A percentile compares a stretch with the other conserved stretches of the same genome.
Conservation (phyloP, 2,888 invertebrate genomes). For the Meiosimyza platycephala region DNA sequence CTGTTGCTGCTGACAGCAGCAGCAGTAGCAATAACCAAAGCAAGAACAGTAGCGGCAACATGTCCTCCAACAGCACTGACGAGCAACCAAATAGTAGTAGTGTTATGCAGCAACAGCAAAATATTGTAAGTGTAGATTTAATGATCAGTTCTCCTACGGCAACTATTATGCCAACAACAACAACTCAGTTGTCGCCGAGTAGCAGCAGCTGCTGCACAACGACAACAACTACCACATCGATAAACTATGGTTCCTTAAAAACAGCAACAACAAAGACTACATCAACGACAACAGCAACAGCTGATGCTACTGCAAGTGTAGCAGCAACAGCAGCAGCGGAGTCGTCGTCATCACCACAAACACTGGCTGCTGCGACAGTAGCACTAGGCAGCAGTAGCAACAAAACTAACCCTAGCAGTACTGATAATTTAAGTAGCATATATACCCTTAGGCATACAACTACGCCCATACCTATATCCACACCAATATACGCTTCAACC, state of each 20-base stretch:
- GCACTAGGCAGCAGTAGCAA: constrained; percentile 20
- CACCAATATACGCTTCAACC: constrained; percentile 29
- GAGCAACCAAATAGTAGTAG: constrained; percentile 24
- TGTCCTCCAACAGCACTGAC: constrained; percentile 22
- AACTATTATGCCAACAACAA: constrained; percentile 26
- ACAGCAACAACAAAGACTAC: constrained; percentile 17
- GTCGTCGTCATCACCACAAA: constrained; percentile 30
- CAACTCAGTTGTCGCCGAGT: neutral
- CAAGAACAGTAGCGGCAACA: constrained; percentile 30
- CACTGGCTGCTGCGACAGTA: constrained; percentile 17
- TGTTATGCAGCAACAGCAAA: constrained; percentile 26
- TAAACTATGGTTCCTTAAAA: constrained; percentile 56
- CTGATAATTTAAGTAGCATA: constrained; percentile 62
- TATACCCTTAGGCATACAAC: constrained; percentile 12
- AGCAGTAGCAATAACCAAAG: constrained; percentile 21
- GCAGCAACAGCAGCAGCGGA: constrained; percentile 18
- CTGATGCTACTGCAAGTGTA: constrained; percentile 30
- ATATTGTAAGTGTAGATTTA: constrained; percentile 22
- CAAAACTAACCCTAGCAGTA: constrained; percentile 51
- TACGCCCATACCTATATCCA: constrained; percentile 31
- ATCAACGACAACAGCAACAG: constrained; percentile 24
- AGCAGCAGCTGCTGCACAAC: constrained; percentile 28
- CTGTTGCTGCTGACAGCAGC: constrained; percentile 10
- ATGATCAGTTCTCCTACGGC: constrained; percentile 29
- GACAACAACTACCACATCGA: constrained; percentile 37